A percentile compares a stretch with the other conserved stretches of the same genome.
These are phyloP conservation scores for Acanthornis magna DNA, from an alignment of 2,797 vertebrate species.

Conservation along the genomic window DNA sequence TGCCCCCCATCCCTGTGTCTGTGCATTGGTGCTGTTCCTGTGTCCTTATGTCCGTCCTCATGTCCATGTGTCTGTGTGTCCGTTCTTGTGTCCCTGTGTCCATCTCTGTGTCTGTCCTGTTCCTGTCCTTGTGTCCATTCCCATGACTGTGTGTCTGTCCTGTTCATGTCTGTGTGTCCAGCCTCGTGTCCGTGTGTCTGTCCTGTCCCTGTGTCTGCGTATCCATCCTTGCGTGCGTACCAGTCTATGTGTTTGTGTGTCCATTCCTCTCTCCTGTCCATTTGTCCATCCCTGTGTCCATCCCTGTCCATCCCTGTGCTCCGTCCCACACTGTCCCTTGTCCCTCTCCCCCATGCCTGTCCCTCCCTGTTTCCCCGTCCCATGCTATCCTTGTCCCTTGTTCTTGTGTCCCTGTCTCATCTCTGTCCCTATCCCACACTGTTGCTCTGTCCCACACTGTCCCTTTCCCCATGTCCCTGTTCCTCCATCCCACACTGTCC, in stretches of 20 bases:
- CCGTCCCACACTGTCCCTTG: too few species aligned
- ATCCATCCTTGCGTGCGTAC: neutral
- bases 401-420: neutral
- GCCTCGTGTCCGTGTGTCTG: neutral
- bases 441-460: neutral
- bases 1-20: neutral
- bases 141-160: too few species aligned
- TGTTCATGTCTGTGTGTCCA: too few species aligned
- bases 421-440: neutral
- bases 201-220: neutral
- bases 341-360: neutral
- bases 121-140: too few species aligned
- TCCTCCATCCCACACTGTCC: accelerated
- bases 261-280: neutral
- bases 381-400: neutral
- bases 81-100: neutral
- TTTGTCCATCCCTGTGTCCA: neutral
- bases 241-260: too few species aligned
- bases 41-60: neutral
- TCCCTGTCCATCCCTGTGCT: neutral
- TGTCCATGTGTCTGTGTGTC: neutral
- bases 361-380: neutral
- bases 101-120: neutral
- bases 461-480: neutral
- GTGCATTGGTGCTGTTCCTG: too few species aligned